Evolutionary conservation across 2,113 vertebrate species (phyloP).

Genomic region (Apeltes quadracus): DNA sequence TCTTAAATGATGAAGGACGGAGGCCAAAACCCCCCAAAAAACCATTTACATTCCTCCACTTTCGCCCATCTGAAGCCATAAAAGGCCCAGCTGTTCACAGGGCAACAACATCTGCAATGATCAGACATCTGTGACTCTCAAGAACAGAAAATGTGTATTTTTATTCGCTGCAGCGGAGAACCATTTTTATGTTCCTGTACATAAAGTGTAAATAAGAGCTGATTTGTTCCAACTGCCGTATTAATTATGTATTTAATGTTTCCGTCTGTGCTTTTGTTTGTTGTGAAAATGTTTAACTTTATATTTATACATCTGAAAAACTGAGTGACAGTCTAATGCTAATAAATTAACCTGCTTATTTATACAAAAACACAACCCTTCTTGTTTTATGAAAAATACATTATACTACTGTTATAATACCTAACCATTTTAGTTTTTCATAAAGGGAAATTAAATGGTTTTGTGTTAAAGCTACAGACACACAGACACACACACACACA

Average conservation of each 20-base stretch:
- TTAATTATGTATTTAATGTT: constrained; percentile 90
- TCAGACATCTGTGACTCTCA: background rate
- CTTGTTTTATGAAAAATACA: background rate
- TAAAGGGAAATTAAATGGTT: background rate
- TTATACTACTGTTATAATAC: no score
- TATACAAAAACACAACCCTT: constrained; percentile 76
- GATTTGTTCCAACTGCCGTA: constrained; percentile 80
- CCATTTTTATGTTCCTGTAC: constrained; percentile 82
- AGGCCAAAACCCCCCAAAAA: constrained; percentile 50
- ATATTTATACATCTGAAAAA: constrained; percentile 92
- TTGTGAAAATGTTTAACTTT: constrained; percentile 90
- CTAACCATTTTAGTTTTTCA: background rate
- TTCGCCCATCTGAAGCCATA: constrained; percentile 49
- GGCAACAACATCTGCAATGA: background rate
- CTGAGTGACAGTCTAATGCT: constrained; percentile 85
- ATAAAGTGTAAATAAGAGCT: constrained; percentile 91
- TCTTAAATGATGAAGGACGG: constrained; percentile 45
- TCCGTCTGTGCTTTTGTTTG: constrained; percentile 84
- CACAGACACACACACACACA: no score
- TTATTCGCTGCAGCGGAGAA: constrained; percentile 81
- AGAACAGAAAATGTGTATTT: constrained; percentile 4
- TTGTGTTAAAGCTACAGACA: background rate
- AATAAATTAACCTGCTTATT: constrained; percentile 85
- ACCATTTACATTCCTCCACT: constrained; percentile 70
- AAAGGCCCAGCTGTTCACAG: constrained; percentile 44